Base-by-base conservation (phyloP, 2,888 invertebrate genomes). In the Glaucopsyche alexis region DNA sequence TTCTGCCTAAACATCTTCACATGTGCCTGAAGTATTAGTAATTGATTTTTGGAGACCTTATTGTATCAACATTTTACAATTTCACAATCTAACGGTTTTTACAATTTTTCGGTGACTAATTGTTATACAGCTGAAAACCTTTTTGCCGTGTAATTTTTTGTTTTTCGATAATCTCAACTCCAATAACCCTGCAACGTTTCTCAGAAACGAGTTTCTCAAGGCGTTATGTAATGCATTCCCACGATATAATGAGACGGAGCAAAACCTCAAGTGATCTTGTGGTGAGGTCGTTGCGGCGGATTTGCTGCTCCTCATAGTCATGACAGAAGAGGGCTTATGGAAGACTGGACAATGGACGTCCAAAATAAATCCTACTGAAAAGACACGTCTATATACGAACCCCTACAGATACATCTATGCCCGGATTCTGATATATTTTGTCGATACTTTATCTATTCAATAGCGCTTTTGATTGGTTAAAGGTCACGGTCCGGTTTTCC, bases 141-240 rank as follows among this genome's bases (percentile, higher is more conserved):
- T 55, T 55, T 55, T 16, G 7, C 16, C 55, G 55, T 55, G 16
- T 16, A 7, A n/a, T 5, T 8, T 4, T 60, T 7, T 3, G 13
- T 47, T 67, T 49, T 69, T 69, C 0, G 49, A 29, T 45, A 45
- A 45, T 67, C 11, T 19, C 11, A 7, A 67, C 45, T 45, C 38
- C 14, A 47, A 7, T 14, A 47, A 19, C 14, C 29, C 16, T 69
- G 8, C 49, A 14, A 29, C 38, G 7, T 47, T 47, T 69, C 69
- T 45, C 49, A 29, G 47, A 69, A 69, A 49, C 69, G 29, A 69
- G 69, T 69, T 69, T 69, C 69, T 69, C 69, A 69, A 69, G 69
- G 69, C 16, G 69, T 69, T 69, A 69, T 69, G 69, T 69, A 69
- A 69, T 69, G 49, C 69, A 49, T 69, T 69, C 69, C 69, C 69